These are phyloP conservation scores for Aricia artaxerxes DNA, from an alignment of 2,888 invertebrate species.

Conservation along the genomic window DNA sequence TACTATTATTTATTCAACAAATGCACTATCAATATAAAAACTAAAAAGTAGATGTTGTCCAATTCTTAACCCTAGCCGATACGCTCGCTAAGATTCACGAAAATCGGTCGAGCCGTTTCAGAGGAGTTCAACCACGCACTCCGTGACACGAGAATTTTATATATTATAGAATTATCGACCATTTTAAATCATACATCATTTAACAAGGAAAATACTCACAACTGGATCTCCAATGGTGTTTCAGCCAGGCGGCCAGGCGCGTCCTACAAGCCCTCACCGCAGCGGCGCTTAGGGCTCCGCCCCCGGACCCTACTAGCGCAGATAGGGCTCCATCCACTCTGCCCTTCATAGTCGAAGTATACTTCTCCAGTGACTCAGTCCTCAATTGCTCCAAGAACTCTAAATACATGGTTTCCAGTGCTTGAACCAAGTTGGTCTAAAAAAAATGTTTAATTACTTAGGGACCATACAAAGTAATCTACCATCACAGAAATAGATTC, in stretches of 20 bases:
- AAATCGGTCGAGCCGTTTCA: too few species aligned
- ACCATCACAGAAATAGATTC: too few species aligned
- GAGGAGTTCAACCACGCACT: too few species aligned
- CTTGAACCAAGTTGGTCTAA: constrained; percentile 48
- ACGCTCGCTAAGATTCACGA: too few species aligned
- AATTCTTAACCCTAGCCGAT: too few species aligned
- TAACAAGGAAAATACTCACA: constrained; percentile 38
- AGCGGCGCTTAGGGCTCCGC: constrained; percentile 52
- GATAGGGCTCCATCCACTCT: constrained; percentile 53
- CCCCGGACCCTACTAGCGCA: constrained; percentile 51
- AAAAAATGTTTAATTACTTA: neutral
- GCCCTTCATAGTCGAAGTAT: constrained; percentile 37
- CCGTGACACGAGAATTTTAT: too few species aligned
- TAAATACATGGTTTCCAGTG: constrained; percentile 50
- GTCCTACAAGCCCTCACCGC: constrained; percentile 47
- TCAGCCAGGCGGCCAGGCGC: constrained; percentile 53
- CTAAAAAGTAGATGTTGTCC: too few species aligned
- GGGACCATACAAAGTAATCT: too few species aligned
- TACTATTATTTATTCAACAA: too few species aligned
- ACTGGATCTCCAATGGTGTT: constrained; percentile 54
- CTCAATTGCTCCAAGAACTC: constrained; percentile 48
- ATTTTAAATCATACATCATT: neutral
- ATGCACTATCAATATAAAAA: too few species aligned
- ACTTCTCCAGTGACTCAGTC: constrained; percentile 40
- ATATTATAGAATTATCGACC: too few species aligned